Evolutionary conservation across 2,113 vertebrate genomes (phyloP).

Genomic region (Numenius arquata): DNA sequence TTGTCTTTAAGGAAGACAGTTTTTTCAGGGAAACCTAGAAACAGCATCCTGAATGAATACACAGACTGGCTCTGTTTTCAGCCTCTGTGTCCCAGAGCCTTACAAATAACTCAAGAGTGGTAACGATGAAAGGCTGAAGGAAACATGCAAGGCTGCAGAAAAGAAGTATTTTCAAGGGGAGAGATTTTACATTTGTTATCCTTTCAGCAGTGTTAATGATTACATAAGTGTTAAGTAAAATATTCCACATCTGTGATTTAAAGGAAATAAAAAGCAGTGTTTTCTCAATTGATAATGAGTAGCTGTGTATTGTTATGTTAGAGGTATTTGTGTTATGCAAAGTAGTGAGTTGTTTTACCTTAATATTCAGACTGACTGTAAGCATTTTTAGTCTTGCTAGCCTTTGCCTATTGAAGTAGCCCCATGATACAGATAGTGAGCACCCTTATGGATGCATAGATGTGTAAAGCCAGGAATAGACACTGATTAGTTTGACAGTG

Average conservation of each 20-base stretch:
- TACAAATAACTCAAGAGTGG: not conserved
- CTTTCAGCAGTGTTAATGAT: not conserved
- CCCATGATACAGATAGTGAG: not conserved
- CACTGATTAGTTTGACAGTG: not conserved
- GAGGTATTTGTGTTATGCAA: not conserved
- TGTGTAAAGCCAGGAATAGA: not conserved
- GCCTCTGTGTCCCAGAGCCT: not conserved
- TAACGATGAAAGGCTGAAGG: not conserved
- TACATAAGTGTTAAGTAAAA: not conserved
- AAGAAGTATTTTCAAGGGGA: not conserved
- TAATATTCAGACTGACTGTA: not conserved
- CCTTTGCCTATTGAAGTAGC: not conserved
- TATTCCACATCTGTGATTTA: not conserved
- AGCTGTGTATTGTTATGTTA: not conserved
- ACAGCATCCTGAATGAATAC: not conserved
- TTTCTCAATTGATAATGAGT: not conserved
- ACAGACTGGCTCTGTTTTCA: not conserved
- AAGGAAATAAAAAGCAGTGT: not conserved
- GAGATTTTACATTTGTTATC: not conserved
- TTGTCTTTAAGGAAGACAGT: not conserved
- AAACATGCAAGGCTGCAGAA: not conserved
- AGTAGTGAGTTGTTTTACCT: not conserved
- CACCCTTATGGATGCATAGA: not conserved
- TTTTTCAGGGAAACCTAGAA: not conserved
- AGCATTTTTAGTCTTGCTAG: not conserved